These are phyloP conservation scores for Venturia canescens DNA, from an alignment of 1,140 invertebrate genomes.

Conservation along the genomic window DNA sequence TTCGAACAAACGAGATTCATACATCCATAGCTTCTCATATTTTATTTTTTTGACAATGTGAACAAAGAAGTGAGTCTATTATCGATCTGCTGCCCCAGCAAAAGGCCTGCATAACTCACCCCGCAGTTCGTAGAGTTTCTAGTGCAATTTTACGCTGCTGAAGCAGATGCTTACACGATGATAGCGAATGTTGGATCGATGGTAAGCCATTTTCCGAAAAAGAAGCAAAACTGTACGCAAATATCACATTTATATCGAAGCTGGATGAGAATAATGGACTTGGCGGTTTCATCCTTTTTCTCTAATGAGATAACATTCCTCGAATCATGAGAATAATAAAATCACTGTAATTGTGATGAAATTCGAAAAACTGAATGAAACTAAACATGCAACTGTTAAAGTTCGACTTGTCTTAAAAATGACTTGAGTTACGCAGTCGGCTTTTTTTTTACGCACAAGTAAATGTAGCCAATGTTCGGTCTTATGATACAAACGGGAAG, in stretches of 20 bases:
- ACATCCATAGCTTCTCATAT: background rate
- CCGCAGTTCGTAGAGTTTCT: background rate
- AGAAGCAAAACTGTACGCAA: background rate
- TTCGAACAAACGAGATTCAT: constrained; percentile 23
- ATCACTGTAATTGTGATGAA: background rate
- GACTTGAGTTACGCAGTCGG: no score
- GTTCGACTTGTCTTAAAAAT: no score
- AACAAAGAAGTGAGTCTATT: constrained; percentile 16
- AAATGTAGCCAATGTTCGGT: background rate
- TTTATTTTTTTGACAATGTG: constrained; percentile 2
- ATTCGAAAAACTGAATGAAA: background rate
- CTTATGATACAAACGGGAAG: background rate
- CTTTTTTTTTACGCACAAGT: no score
- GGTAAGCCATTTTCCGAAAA: no score
- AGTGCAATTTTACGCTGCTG: background rate
- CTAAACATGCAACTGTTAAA: no score
- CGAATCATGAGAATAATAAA: background rate
- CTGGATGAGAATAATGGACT: no score
- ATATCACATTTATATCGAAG: no score
- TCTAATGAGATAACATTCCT: no score
- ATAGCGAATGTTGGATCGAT: no score
- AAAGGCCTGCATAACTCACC: constrained; percentile 42
- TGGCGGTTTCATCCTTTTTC: no score
- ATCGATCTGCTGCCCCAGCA: constrained; percentile 57
- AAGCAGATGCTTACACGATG: no score